Conservation (phyloP, 2,797 vertebrate species). For the Siniperca obscura region DNA sequence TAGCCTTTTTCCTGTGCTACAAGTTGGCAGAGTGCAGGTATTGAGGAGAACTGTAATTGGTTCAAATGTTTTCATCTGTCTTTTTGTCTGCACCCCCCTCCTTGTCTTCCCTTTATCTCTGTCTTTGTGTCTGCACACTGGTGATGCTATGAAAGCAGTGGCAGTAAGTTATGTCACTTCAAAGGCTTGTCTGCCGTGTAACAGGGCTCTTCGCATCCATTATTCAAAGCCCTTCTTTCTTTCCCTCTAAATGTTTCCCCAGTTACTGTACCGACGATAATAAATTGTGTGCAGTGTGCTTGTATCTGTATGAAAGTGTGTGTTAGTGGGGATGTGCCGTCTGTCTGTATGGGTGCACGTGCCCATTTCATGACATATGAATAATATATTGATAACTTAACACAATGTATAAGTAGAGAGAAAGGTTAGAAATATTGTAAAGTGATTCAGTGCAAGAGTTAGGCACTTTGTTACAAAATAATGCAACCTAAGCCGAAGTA, state of each 20-base stretch:
- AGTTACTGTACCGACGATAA: constrained; percentile 75
- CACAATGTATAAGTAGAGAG: constrained; percentile 11
- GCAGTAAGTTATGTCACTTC: constrained; percentile 84
- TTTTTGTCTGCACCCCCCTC: constrained; percentile 41
- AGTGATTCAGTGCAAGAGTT: background rate
- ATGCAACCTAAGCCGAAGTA: constrained; percentile 10
- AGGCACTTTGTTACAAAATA: background rate
- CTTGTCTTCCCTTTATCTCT: constrained; percentile 58
- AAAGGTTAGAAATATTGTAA: constrained; percentile 1
- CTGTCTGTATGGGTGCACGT: constrained; percentile 18
- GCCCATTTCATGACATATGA: constrained; percentile 44
- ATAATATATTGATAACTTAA: constrained; percentile 45
- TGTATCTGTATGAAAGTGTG: constrained; percentile 17
- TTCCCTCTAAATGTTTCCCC: constrained; percentile 78
- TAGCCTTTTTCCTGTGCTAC: constrained; percentile 18
- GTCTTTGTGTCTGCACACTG: constrained; percentile 69
- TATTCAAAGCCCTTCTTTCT: constrained; percentile 81
- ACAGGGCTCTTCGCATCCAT: constrained; percentile 82
- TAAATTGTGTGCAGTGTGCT: constrained; percentile 55
- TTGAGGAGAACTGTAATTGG: constrained; percentile 34
- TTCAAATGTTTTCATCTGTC: constrained; percentile 52
- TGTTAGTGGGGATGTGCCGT: constrained; percentile 25
- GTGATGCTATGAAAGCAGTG: constrained; percentile 73
- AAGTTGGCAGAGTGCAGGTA: constrained; percentile 36
- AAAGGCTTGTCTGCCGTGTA: constrained; percentile 80